Conservation (phyloP, 53 echinoderm and acorn worm species). For the Paracentrotus lividus region DNA sequence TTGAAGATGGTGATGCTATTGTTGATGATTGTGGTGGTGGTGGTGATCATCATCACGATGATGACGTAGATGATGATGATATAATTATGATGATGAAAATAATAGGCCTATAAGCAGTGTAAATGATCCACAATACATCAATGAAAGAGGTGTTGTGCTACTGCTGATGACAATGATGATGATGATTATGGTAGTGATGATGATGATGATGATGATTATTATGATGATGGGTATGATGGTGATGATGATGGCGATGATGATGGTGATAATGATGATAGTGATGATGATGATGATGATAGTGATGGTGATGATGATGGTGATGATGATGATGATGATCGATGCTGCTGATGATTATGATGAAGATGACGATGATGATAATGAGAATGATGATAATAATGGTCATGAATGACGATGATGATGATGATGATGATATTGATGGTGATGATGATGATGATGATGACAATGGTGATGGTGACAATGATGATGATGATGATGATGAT, state of each 20-base stretch:
- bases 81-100: not conserved
- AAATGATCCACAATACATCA: too few relatives aligned
- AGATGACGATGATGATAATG: conserved; percentile 56
- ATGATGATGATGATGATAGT: conserved; percentile 68
- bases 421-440: conserved; percentile 35
- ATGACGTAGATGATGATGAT: conserved; percentile 63
- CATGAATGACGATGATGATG: conserved; percentile 46
- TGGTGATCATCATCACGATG: conserved; percentile 4
- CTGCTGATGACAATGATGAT: conserved; percentile 41
- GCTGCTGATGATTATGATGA: conserved; percentile 48
- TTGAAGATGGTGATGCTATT: conserved; percentile 19
- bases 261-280: conserved; percentile 65
- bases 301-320: conserved; percentile 61
- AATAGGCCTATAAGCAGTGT: too few relatives aligned
- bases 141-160: conserved; percentile 51
- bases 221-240: too few relatives aligned
- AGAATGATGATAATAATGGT: conserved; percentile 58
- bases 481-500: conserved; percentile 63
- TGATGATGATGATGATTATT: too few relatives aligned
- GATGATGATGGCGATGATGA: not conserved
- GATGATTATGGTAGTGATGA: too few relatives aligned
- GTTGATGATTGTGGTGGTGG: conserved; percentile 51
- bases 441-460: conserved; percentile 69
- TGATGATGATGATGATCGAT: conserved; percentile 14
- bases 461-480: conserved; percentile 57